Evolutionary conservation across 1,140 invertebrate genomes (phyloP), one percentile per base, ranked within the genome.

Genomic region (Streblospio benedicti): DNA sequence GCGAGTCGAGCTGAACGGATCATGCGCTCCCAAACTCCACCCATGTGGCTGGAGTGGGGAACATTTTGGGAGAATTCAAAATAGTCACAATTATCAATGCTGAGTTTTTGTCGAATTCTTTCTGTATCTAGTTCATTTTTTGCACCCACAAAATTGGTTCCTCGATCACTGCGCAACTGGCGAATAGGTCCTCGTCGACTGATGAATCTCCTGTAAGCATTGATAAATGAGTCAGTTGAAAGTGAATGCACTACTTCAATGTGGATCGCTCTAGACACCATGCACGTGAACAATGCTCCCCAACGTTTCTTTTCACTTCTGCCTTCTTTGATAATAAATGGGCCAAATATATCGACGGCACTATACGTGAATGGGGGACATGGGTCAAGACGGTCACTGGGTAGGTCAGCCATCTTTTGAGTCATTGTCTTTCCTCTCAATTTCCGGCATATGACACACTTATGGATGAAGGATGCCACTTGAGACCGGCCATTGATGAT

Each of bases 321-420:
- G 18, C 56, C 49, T n/a, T 51, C 47, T 20, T 44, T 66, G n/a
- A 66, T 55, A 32, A 32, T n/a, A 18, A 68, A 58, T 16, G 67
- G 67, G 20, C 65, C 56, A 57, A 67, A 69, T 51, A 32, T 66
- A 27, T 70, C 68, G 35, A 65, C 28, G 31, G 60, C 63, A 32
- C 38, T 61, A 54, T 50, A 33, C 4, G 56, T 61, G 56, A 69
- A 70, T 1, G 68, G 62, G n/a, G 59, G 62, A 2, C 31, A 20
- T 35, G 31, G 50, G 5, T 35, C 38, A 1, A 55, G 18, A 25
- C 59, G 18, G 20, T 60, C 59, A 14, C 25, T 25, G 43, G 18
- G 43, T 25, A 45, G n/a, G n/a, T n/a, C n/a, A n/a, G n/a, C n/a
- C n/a, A n/a, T n/a, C n/a, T n/a, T n/a, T n/a, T n/a, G n/a, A n/a